Conservation (phyloP, 2,888 invertebrate species). For the Colostygia pectinataria region DNA sequence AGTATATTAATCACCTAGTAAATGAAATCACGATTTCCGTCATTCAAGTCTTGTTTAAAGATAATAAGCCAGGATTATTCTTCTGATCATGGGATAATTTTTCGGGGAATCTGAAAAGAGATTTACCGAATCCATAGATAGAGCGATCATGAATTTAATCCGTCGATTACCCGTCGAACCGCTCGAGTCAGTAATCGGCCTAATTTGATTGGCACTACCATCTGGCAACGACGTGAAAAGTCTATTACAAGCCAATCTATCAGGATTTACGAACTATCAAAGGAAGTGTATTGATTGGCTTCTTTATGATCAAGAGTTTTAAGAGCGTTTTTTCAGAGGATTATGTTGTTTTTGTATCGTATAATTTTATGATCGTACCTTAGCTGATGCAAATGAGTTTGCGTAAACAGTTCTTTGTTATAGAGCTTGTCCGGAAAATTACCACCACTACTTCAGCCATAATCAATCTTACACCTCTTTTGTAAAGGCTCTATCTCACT, state of each 20-base stretch:
- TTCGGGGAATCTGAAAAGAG: slow-evolving; percentile 15
- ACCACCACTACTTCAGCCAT: too few relatives aligned
- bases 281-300: slow-evolving; percentile 58
- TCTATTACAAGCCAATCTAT: slow-evolving; percentile 57
- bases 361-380: neutral
- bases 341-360: neutral
- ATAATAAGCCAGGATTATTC: slow-evolving; percentile 9
- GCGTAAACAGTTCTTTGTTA: too few relatives aligned
- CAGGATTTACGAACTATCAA: slow-evolving; percentile 56
- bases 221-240: slow-evolving; percentile 71
- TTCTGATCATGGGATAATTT: slow-evolving; percentile 5
- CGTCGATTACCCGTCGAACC: slow-evolving; percentile 57
- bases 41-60: too few relatives aligned
- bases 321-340: neutral
- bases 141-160: slow-evolving; percentile 60
- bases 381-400: neutral
- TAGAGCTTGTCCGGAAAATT: too few relatives aligned
- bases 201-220: slow-evolving; percentile 77
- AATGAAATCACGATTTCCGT: neutral
- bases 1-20: neutral
- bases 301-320: slow-evolving; percentile 23
- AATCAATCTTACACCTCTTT: too few relatives aligned
- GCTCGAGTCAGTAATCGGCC: slow-evolving; percentile 60
- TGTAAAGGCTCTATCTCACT: too few relatives aligned
- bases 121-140: slow-evolving; percentile 40